Base-by-base conservation (phyloP, 2,888 invertebrate genomes). In the Rosalia funebris region DNA sequence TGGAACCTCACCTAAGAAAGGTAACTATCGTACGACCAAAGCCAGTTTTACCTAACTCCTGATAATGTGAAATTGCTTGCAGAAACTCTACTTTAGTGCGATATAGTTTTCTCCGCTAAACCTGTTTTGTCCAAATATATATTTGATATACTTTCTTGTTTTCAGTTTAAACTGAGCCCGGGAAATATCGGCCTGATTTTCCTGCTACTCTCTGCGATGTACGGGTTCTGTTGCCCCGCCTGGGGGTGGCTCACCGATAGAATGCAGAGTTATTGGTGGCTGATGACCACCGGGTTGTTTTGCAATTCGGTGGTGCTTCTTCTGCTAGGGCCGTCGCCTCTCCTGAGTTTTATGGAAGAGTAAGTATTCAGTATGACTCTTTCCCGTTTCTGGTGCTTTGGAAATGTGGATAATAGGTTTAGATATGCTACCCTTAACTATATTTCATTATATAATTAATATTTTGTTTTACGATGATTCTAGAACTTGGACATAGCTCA, bases 231-330 rank as follows among this genome's bases (percentile, higher is more conserved):
- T 68, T 89, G 90, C 70, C 91, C 91, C 0, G 82, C 89, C 53
- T 90, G 89, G 88, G 91, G 91, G 36, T 89, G 87, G 85, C 81
- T 89, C 0, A 87, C 88, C 0, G 90, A 90, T 74, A 84, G 84
- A 66, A 83, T 87, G 9, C 66, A 71, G 1, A 86, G 86, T 68
- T 89, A 89, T 70, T 89, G 89, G 88, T 86, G 87, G 68, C 84
- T 90, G 83, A 90, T 91, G 90, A 85, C 88, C 0, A 82, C 85
- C 77, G 91, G 91, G 0, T 78, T 90, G 42, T 80, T 89, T 45
- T 75, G 88, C 16, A 88, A 86, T 2, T 83, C 87, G 1, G 69
- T 85, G 2, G 87, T 88, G 2, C 77, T 91, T 14, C 72, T 91
- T 20, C 80, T 90, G 10, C 81, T 91, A 0, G 91, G 91, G 0